A percentile compares a stretch with the other conserved stretches of the same genome.
Evolutionary conservation across 2,113 vertebrate genomes (phyloP).

Genomic region (Neogale vison): DNA sequence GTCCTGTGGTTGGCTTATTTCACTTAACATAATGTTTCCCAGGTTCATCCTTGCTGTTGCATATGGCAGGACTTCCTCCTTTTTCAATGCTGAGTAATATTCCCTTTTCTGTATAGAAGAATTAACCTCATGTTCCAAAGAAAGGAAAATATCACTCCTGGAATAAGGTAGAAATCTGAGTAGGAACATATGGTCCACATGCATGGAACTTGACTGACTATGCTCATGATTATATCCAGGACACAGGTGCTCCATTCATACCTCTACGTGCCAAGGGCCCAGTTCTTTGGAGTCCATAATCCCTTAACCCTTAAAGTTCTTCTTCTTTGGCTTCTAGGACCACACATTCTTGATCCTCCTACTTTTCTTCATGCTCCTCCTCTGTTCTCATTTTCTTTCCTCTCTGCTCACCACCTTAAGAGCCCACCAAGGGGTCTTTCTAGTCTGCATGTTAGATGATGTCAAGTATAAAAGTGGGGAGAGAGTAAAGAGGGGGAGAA

Average conservation of each 20-base stretch:
- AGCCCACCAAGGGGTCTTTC: not conserved
- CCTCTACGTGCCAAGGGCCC: accelerated
- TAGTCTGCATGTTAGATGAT: not conserved
- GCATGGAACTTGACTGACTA: not conserved
- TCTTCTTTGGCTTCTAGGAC: not conserved
- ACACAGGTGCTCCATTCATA: not conserved
- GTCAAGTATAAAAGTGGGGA: not conserved
- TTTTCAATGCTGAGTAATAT: not conserved
- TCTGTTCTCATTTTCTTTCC: not conserved
- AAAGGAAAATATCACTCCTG: not conserved
- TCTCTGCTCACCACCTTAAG: not conserved
- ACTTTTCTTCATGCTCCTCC: not conserved
- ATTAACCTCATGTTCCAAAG: not conserved
- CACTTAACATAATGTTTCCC: not conserved
- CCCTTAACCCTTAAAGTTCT: not conserved
- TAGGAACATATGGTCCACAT: not conserved
- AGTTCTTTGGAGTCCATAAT: not conserved
- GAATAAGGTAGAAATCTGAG: not conserved
- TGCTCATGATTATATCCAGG: accelerated
- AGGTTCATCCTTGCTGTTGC: not conserved
- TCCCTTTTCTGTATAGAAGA: not conserved
- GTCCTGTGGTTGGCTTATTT: not conserved
- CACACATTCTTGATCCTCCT: not conserved
- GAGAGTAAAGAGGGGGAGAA: not conserved
- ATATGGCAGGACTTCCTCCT: not conserved